These are phyloP conservation scores for Nothoprocta perdicaria DNA, from an alignment of 2,113 vertebrate species.

Conservation along the genomic window DNA sequence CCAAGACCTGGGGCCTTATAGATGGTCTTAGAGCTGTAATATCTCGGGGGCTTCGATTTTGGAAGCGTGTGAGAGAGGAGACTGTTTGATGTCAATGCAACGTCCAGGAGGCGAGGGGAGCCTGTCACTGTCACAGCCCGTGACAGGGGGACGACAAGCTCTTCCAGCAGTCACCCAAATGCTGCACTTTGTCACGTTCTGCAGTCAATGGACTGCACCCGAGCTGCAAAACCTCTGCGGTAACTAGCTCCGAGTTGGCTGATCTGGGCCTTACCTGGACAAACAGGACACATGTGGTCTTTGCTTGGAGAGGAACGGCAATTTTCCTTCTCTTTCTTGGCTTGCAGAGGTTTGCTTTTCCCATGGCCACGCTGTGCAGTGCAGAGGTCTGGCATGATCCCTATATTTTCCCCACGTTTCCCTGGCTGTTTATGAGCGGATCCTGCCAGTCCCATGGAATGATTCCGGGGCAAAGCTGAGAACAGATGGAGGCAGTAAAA, in stretches of 20 bases:
- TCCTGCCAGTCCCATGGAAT: no score
- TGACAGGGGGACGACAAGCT: no score
- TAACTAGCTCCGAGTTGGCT: background rate
- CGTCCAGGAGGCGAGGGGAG: background rate
- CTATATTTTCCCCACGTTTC: background rate
- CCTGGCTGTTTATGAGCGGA: background rate
- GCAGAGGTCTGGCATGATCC: background rate
- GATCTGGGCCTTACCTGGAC: background rate
- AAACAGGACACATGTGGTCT: background rate
- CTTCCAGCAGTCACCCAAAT: background rate
- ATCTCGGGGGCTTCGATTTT: background rate
- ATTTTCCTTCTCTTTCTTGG: background rate
- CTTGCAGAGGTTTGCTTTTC: background rate
- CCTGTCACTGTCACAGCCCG: background rate
- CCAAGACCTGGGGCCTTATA: background rate
- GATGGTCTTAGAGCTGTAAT: background rate
- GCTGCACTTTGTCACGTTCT: background rate
- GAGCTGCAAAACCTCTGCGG: background rate
- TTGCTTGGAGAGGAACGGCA: background rate
- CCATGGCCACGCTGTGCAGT: background rate
- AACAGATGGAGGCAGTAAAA: background rate
- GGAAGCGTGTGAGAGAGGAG: background rate
- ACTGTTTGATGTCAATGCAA: rapidly evolving
- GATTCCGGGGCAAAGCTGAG: background rate
- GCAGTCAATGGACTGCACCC: background rate